Evolutionary conservation across 2,113 vertebrate genomes (phyloP), one percentile per base, ranked within the genome.

Genomic region (Paradoxurus hermaphroditus): DNA sequence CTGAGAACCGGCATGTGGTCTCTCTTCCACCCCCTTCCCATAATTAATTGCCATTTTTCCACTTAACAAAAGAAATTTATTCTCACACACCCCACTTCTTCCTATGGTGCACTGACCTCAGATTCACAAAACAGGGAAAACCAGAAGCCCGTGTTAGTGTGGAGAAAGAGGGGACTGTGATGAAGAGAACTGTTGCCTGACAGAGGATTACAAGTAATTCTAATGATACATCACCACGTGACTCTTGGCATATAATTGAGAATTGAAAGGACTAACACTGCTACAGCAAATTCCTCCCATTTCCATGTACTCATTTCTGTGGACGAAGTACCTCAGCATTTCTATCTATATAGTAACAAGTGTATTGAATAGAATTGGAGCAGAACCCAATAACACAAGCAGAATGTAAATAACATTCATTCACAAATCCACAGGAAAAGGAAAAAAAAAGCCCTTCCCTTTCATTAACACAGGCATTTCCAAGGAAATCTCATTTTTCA

Each of bases 281-380:
- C 59, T 62, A 63, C 27, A 65, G 77, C n/a, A 82, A 81, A 86
- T 89, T 68, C 49, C 41, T 75, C 27, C 59, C 75, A 23, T 41
- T 81, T 46, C n/a, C 67, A 49, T 75, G 53, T 91, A 91, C 75
- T 68, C 70, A 85, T 81, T 97, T 92, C 36, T 86, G 39, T 85
- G 68, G 81, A 63, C 41, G 75, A 49, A 94, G 14, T 29, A n/a
- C 34, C 39, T 78, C 63, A 81, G 39, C 51, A 21, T 73, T 73
- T 91, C 23, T 27, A 25, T 83, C 82, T 63, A 29, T 19, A 49
- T 31, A 83, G 15, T 18, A 9, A 85, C 44, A 85, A 94, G 63
- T 14, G 39, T 46, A 51, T 39, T 46, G 44, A 91, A 67, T 81
- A 86, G 27, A 92, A 59, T 31, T 12, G 56, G 27, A 51, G n/a